Evolutionary conservation across 2,888 invertebrate species (phyloP).

Genomic region (Leptopilina syphax): DNA sequence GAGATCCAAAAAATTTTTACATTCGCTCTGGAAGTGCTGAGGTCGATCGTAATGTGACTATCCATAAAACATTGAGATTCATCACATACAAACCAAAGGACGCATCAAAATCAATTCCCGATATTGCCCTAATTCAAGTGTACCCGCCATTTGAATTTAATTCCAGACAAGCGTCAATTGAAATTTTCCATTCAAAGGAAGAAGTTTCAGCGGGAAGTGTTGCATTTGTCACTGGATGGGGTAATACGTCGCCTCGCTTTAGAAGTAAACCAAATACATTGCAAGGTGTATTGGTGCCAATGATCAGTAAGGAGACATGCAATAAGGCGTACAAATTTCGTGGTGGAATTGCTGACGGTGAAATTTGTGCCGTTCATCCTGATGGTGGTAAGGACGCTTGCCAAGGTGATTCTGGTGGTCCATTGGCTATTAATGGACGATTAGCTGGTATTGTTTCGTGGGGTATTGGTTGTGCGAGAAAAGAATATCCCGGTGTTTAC

Average conservation of each 20-base stretch:
- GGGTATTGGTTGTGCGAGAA: conserved; percentile 79
- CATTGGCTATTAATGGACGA: conserved; percentile 59
- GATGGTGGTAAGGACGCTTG: conserved; percentile 77
- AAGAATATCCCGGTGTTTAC: conserved; percentile 76
- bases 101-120: conserved; percentile 58
- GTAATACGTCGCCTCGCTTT: conserved; percentile 51
- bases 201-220: conserved; percentile 21
- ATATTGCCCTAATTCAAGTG: conserved; percentile 79
- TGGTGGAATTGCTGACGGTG: conserved; percentile 69
- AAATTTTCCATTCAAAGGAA: conserved; percentile 72
- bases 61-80: conserved; percentile 77
- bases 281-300: conserved; percentile 78
- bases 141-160: conserved; percentile 76
- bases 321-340: conserved; percentile 67
- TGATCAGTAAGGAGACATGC: conserved; percentile 78
- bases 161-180: conserved; percentile 76
- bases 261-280: neutral
- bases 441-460: conserved; percentile 71
- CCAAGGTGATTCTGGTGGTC: conserved; percentile 70
- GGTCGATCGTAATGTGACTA: conserved; percentile 76
- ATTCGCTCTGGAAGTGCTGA: conserved; percentile 79
- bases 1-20: neutral
- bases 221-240: conserved; percentile 59
- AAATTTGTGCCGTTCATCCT: conserved; percentile 73
- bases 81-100: conserved; percentile 74